Conservation (phyloP, 2,113 vertebrate genomes). For the Eudorcas thomsonii region DNA sequence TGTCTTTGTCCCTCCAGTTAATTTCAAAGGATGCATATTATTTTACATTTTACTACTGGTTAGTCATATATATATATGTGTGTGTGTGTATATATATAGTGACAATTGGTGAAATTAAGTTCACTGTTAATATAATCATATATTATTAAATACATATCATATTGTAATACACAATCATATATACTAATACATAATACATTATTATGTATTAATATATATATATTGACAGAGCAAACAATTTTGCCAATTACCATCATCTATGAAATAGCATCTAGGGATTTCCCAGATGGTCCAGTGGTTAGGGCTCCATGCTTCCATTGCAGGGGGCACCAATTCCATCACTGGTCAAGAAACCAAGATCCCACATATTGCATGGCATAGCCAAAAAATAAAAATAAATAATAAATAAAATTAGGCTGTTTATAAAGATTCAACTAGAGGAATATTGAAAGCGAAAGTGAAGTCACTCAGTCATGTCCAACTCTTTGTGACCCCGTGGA, state of each 20-base stretch:
- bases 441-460: too few species aligned
- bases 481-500: too few species aligned
- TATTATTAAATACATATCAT: background rate
- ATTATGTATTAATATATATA: background rate
- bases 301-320: background rate
- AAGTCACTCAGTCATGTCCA: too few species aligned
- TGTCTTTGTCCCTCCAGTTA: background rate
- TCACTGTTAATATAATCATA: background rate
- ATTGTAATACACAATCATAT: background rate
- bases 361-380: accelerated
- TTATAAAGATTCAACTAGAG: background rate
- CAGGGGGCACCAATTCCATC: background rate
- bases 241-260: background rate
- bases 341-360: background rate
- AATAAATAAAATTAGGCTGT: background rate
- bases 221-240: background rate
- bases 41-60: background rate
- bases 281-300: background rate
- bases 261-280: background rate
- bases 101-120: background rate
- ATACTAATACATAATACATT: background rate
- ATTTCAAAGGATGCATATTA: background rate
- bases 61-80: background rate
- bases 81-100: background rate
- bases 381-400: background rate